A percentile compares a stretch with the other conserved stretches of the same genome.
phyloP scores from a whole-genome alignment of 2,113 vertebrate species.

The Empidonax traillii region DNA sequence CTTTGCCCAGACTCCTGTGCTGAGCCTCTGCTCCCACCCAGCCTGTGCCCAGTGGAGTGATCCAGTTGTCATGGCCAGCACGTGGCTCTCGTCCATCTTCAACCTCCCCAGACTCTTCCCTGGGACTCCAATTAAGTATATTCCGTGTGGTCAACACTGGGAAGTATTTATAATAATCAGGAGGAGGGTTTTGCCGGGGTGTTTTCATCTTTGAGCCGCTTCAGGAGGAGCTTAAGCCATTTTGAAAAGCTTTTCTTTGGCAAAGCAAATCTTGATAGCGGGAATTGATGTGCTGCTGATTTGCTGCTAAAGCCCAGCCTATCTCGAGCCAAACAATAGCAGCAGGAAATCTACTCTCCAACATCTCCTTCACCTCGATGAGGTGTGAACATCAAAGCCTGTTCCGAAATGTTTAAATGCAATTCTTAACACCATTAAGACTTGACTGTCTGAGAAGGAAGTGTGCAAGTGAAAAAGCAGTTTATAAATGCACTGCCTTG shows the following conservation, averaged over 20 bases:
- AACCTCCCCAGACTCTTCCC: neutral
- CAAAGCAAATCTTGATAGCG: neutral
- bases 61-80: fast-evolving
- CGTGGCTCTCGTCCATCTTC: neutral
- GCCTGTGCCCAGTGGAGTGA: neutral
- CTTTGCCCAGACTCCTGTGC: neutral
- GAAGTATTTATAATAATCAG: neutral
- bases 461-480: neutral
- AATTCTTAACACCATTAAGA: neutral
- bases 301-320: neutral
- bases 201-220: neutral
- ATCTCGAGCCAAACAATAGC: neutral
- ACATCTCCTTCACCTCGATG: neutral
- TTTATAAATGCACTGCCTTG: neutral
- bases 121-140: neutral
- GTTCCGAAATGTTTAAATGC: neutral
- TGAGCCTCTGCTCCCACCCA: neutral
- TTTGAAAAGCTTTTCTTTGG: neutral
- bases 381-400: neutral
- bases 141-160: neutral
- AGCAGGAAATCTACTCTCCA: neutral
- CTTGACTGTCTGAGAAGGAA: neutral
- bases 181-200: neutral
- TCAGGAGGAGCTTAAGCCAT: neutral
- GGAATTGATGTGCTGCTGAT: neutral